phyloP scores from a whole-genome alignment of 2,888 invertebrate species.

The Blomia tropicalis region DNA sequence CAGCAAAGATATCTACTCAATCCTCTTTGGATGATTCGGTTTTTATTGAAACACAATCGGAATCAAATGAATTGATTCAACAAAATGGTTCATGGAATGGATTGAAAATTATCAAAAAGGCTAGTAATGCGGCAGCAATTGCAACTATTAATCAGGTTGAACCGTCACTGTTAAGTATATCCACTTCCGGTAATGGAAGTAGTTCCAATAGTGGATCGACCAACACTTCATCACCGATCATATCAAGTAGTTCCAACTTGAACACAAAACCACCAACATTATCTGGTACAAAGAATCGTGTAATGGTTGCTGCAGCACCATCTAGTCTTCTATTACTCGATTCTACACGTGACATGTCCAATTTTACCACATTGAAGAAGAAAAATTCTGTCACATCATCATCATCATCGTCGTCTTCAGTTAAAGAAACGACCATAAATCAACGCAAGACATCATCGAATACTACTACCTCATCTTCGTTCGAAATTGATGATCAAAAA shows the following conservation, averaged over 20 bases:
- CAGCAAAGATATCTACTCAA: neutral
- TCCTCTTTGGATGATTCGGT: conserved; percentile 14
- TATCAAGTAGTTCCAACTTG: neutral
- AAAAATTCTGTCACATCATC: neutral
- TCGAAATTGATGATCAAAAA: neutral
- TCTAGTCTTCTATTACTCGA: neutral
- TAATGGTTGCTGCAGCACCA: neutral
- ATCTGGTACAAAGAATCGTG: neutral
- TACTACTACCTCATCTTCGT: neutral
- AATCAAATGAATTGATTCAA: too few relatives aligned
- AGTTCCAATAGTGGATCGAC: neutral
- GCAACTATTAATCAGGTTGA: neutral
- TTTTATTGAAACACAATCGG: conserved; percentile 1
- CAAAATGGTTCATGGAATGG: neutral
- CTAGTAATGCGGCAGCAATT: neutral
- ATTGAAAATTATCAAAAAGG: conserved; percentile 5
- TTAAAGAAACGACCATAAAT: neutral
- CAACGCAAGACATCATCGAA: neutral
- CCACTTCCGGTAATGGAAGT: too few relatives aligned
- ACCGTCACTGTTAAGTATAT: too few relatives aligned
- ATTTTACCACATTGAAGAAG: conserved; percentile 4
- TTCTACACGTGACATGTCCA: neutral
- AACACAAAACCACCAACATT: neutral
- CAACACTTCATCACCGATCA: neutral
- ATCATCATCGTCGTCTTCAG: too few relatives aligned